These are phyloP conservation scores for Panthera tigris DNA, from an alignment of 2,113 vertebrate genomes.

Conservation along the genomic window DNA sequence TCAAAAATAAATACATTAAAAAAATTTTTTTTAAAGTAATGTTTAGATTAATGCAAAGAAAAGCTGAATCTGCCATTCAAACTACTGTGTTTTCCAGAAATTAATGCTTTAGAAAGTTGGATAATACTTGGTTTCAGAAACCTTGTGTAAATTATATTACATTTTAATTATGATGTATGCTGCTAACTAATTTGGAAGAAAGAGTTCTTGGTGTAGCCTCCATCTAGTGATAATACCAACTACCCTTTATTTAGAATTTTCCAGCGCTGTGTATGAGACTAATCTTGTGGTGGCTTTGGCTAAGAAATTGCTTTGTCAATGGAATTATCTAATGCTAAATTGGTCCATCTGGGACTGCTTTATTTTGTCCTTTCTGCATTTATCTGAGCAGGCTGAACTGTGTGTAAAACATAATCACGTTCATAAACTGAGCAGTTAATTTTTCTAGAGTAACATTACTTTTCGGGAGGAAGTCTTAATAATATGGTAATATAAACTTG, in stretches of 20 bases:
- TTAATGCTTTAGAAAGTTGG: conserved; percentile 14
- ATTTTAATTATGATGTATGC: background rate
- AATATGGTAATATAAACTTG: background rate
- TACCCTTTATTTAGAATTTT: background rate
- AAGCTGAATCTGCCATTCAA: background rate
- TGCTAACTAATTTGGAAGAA: background rate
- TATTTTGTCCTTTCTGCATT: background rate
- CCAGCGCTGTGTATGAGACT: background rate
- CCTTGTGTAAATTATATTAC: background rate
- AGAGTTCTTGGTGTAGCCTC: background rate
- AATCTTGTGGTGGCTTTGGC: background rate
- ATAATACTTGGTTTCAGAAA: conserved; percentile 43
- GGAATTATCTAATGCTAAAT: background rate
- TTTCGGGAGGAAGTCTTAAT: conserved; percentile 50
- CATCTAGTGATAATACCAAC: background rate
- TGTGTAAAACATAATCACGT: background rate
- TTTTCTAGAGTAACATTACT: background rate
- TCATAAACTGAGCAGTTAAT: background rate
- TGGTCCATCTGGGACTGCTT: background rate
- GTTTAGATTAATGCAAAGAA: conserved; percentile 27
- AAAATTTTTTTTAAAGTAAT: too few relatives aligned
- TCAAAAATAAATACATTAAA: too few relatives aligned
- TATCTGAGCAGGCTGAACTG: background rate
- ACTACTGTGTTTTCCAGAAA: background rate
- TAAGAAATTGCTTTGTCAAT: background rate